These are phyloP conservation scores for Albula glossodonta DNA, from an alignment of 2,113 vertebrate genomes.

Conservation along the genomic window DNA sequence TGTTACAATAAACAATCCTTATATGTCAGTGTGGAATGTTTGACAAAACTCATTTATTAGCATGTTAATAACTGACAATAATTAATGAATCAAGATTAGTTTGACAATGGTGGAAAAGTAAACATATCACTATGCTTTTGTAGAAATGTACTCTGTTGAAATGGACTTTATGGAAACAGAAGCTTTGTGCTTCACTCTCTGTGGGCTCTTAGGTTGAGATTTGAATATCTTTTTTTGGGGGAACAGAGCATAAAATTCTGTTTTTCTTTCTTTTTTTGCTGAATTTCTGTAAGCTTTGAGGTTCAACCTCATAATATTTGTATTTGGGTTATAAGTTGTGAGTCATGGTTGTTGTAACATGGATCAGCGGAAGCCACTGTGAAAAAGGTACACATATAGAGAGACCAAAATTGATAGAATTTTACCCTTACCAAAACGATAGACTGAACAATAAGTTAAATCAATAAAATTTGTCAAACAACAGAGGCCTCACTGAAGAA, in stretches of 20 bases:
- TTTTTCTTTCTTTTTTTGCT: neutral
- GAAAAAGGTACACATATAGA: neutral
- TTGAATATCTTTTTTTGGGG: neutral
- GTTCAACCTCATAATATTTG: neutral
- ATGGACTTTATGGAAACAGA: neutral
- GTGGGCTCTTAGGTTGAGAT: neutral
- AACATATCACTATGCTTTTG: constrained; percentile 2
- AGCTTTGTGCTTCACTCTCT: neutral
- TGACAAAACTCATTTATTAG: constrained; percentile 63
- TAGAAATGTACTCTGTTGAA: neutral
- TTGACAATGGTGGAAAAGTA: constrained; percentile 58
- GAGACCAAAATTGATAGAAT: too few species aligned
- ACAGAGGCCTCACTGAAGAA: too few species aligned
- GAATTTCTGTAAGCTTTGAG: neutral
- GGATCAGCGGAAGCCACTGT: neutral
- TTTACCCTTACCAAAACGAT: too few species aligned
- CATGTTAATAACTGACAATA: constrained; percentile 64
- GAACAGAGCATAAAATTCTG: neutral
- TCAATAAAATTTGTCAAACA: too few species aligned
- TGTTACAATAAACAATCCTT: constrained; percentile 75
- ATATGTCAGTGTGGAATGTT: constrained; percentile 67
- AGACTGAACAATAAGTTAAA: too few species aligned
- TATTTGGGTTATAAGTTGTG: neutral
- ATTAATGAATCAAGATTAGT: constrained; percentile 64
- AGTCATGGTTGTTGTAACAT: neutral